These are phyloP conservation scores for Dynastes grantii DNA, from an alignment of 2,888 invertebrate species.

Conservation along the genomic window DNA sequence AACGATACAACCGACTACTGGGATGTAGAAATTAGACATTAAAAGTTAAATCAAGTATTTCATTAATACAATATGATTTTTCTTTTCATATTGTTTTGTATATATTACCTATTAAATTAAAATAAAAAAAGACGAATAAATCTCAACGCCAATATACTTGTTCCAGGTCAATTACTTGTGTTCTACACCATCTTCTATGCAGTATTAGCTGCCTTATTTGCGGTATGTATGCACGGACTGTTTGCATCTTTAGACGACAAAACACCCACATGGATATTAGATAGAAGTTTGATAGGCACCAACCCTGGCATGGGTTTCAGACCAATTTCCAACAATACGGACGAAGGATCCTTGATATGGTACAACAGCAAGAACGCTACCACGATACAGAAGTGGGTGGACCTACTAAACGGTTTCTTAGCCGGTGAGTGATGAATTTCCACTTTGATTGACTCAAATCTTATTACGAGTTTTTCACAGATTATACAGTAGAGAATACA, in stretches of 20 bases:
- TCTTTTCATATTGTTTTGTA: too few relatives aligned
- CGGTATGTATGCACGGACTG: conserved; percentile 89
- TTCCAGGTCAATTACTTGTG: conserved; percentile 84
- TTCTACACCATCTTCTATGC: conserved; percentile 94
- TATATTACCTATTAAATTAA: too few relatives aligned
- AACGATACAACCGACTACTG: too few relatives aligned
- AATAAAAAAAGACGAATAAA: too few relatives aligned
- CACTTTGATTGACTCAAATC: not conserved
- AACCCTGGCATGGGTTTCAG: conserved; percentile 80
- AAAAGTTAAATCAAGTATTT: too few relatives aligned
- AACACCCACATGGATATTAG: conserved; percentile 84
- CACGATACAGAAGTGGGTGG: conserved; percentile 74
- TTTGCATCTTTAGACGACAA: conserved; percentile 78
- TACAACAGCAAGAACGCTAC: conserved; percentile 73
- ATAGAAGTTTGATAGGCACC: conserved; percentile 83
- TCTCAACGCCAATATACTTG: conserved; percentile 54
- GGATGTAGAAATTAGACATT: too few relatives aligned
- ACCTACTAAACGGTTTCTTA: conserved; percentile 74
- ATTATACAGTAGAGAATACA: conserved; percentile 14
- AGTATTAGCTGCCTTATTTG: conserved; percentile 86
- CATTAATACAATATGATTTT: too few relatives aligned
- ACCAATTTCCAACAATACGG: conserved; percentile 73
- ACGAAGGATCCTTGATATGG: conserved; percentile 77
- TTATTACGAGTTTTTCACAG: not conserved
- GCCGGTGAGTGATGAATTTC: conserved; percentile 70